Percentiles rank a stretch among this genome's conserved stretches.
Conservation (phyloP, 1,140 invertebrate genomes). For the Ectropis grisescens region DNA sequence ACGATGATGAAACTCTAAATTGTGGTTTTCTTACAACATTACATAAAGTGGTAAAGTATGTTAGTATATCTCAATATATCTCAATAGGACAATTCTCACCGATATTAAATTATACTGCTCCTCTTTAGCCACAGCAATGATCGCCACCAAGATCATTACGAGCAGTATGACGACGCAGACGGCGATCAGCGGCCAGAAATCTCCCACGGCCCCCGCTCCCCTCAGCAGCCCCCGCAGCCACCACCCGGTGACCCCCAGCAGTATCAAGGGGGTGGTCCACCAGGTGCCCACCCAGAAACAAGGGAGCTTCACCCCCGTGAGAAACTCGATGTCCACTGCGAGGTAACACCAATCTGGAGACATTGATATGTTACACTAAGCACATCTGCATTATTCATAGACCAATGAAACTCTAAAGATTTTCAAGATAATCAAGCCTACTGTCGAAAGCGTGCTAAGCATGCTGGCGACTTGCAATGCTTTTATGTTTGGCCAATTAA, state of each 20-base stretch:
- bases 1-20: too few species aligned
- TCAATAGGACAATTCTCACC: too few species aligned
- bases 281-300: slow-evolving; percentile 38
- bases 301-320: slow-evolving; percentile 42
- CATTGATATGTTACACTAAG: neutral
- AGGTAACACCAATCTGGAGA: slow-evolving; percentile 50
- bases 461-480: too few species aligned
- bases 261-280: slow-evolving; percentile 35
- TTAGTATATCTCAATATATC: too few species aligned
- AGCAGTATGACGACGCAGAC: slow-evolving; percentile 38
- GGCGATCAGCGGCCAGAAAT: slow-evolving; percentile 42
- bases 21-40: too few species aligned
- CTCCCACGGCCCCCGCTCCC: slow-evolving; percentile 19
- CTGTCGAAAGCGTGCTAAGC: too few species aligned
- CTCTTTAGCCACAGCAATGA: slow-evolving; percentile 50
- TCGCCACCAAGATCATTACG: slow-evolving; percentile 44
- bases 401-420: too few species aligned
- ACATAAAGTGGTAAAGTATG: too few species aligned
- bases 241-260: slow-evolving; percentile 47
- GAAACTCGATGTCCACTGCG: slow-evolving; percentile 46
- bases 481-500: too few species aligned
- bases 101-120: slow-evolving; percentile 55
- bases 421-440: too few species aligned
- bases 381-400: too few species aligned
- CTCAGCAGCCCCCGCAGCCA: slow-evolving; percentile 38